Percentiles rank a stretch among this genome's conserved stretches.
phyloP scores from a whole-genome alignment of 2,797 vertebrate species.

The Petrocephalus sullivani region DNA sequence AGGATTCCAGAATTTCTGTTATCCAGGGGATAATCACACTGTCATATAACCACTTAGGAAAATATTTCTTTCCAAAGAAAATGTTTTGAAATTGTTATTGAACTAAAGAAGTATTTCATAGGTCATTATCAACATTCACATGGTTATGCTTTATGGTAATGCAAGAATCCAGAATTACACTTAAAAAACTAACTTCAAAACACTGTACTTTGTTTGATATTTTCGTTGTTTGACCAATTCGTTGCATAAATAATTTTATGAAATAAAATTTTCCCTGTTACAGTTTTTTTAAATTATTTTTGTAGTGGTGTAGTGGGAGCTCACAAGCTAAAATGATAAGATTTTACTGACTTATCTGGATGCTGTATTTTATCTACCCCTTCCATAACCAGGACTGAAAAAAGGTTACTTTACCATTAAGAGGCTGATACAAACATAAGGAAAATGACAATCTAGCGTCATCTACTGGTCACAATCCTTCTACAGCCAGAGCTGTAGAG shows the following conservation, averaged over 20 bases:
- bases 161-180: not conserved
- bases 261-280: not conserved
- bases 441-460: not conserved
- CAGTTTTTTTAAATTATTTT: not conserved
- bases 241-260: not conserved
- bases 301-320: not conserved
- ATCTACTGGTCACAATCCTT: not conserved
- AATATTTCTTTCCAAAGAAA: not conserved
- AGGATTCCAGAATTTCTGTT: constrained; percentile 10
- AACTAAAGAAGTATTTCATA: constrained; percentile 1
- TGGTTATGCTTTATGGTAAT: not conserved
- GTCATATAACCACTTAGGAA: not conserved
- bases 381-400: not conserved
- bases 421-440: not conserved
- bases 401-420: not conserved
- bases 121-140: not conserved
- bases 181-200: not conserved
- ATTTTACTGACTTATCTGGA: not conserved
- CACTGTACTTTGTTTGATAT: not conserved
- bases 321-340: not conserved
- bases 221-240: not conserved
- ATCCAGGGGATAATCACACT: not conserved
- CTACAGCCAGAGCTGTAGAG: not conserved
- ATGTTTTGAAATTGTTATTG: not conserved
- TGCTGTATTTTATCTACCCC: not conserved